Evolutionary conservation across 2,113 vertebrate genomes (phyloP), one percentile per base, ranked within the genome.

Genomic region (Hymenochirus boettgeri): DNA sequence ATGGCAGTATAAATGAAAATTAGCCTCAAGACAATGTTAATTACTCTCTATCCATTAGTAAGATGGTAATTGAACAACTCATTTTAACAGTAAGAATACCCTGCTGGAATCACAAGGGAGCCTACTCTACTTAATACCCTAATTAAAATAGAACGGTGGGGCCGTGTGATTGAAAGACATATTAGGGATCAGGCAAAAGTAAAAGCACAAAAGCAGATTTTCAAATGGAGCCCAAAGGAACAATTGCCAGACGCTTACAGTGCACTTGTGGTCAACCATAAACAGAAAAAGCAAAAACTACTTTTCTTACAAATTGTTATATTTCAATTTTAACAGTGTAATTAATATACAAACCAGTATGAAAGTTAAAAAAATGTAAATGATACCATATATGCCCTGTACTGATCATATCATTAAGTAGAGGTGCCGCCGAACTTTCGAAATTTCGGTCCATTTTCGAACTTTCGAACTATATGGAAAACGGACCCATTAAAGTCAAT

Each of bases 11-110:
- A 78, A 78, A 80, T 76, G 81, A 77, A 80, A 83, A 87, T 84
- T 74, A 85, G 83, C 82, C 85, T 77, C 74, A 64, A 85, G 83
- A 85, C 85, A 74, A 75, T 72, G 79, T 80, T 86, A 86, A 87
- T 85, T 85, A 82, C 52, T 62, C 75, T 84, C 75, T 75, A 77
- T 76, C 84, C 80, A 84, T 85, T 84, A 85, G 79, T 50, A 70
- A 73, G 72, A 80, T 72, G 74, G 82, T 80, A 84, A 88, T 63
- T 77, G 83, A 84, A 70, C 61, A 53, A 59, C 78, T 85, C 73
- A 45, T 80, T 84, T 80, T 74, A 72, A 67, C 73, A 50, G 80
- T 57, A 78, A 79, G 79, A 77, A 81, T 84, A 77, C 54, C 77
- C 78, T 73, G 67, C 81, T 74, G 74, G 77, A 77, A 82, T 72